These are phyloP conservation scores for Pseudobourletiella spinata DNA, from an alignment of 1,140 invertebrate genomes.

Conservation along the genomic window DNA sequence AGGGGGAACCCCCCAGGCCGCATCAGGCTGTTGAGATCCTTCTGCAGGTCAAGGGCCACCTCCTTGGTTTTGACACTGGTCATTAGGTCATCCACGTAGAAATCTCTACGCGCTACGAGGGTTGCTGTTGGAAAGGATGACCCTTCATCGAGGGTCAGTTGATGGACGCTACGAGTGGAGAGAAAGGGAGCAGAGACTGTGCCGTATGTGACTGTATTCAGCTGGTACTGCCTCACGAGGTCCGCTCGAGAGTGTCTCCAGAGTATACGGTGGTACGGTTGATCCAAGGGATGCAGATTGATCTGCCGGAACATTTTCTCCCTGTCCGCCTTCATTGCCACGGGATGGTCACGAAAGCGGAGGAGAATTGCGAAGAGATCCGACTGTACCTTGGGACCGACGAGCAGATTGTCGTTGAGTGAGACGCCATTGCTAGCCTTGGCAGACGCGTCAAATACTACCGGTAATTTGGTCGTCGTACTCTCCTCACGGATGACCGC, in stretches of 20 bases:
- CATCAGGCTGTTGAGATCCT: slow-evolving; percentile 10
- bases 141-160: slow-evolving; percentile 32
- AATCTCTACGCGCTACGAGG: background rate
- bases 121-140: background rate
- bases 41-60: slow-evolving; percentile 23
- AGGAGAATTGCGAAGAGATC: slow-evolving; percentile 25
- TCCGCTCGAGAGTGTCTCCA: slow-evolving; percentile 37
- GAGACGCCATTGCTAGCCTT: slow-evolving; percentile 31
- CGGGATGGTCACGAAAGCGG: slow-evolving; percentile 25
- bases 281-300: slow-evolving; percentile 1
- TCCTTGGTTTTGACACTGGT: background rate
- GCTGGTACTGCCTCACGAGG: slow-evolving; percentile 28
- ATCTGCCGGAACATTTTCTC: slow-evolving; percentile 36
- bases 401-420: slow-evolving; percentile 39
- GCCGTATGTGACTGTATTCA: slow-evolving; percentile 40
- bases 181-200: slow-evolving; percentile 38
- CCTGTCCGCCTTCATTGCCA: slow-evolving; percentile 33
- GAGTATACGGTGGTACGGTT: slow-evolving; percentile 39
- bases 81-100: slow-evolving; percentile 12
- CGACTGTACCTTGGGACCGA: slow-evolving; percentile 38
- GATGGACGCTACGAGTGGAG: slow-evolving; percentile 37
- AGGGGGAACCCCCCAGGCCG: background rate
- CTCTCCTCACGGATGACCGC: slow-evolving; percentile 32
- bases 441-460: slow-evolving; percentile 39
- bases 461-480: slow-evolving; percentile 36